Conservation (phyloP, 2,113 vertebrate species). For the Pollachius pollachius region DNA sequence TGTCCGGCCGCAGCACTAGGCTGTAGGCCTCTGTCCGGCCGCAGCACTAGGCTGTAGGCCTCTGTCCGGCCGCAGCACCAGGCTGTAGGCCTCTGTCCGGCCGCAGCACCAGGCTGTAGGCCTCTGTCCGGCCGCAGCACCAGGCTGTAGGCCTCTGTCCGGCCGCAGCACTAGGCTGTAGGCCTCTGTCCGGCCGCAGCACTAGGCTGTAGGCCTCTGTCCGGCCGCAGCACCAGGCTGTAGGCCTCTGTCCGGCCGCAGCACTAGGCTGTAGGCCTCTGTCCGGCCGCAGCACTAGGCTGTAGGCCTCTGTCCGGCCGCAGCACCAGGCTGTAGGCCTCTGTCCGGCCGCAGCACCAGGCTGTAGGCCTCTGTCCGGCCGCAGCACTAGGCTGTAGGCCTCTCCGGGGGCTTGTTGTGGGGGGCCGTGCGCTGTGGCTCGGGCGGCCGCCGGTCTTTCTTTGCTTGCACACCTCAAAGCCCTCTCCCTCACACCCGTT, state of each 20-base stretch:
- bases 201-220: too few species aligned
- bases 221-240: neutral
- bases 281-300: neutral
- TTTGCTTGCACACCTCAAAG: neutral
- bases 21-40: neutral
- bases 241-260: neutral
- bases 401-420: conserved; percentile 46
- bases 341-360: neutral
- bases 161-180: too few species aligned
- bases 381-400: neutral
- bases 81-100: neutral
- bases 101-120: too few species aligned
- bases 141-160: neutral
- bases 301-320: neutral
- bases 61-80: neutral
- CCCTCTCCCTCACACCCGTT: neutral
- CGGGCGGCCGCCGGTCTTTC: neutral
- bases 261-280: too few species aligned
- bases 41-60: neutral
- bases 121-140: neutral
- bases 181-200: neutral
- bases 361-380: neutral
- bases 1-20: too few species aligned
- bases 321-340: too few species aligned
- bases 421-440: conserved; percentile 30